Percentiles rank a stretch among this genome's conserved stretches.
Evolutionary conservation across 2,888 invertebrate species (phyloP).

Genomic region (Ormyrus rosae): DNA sequence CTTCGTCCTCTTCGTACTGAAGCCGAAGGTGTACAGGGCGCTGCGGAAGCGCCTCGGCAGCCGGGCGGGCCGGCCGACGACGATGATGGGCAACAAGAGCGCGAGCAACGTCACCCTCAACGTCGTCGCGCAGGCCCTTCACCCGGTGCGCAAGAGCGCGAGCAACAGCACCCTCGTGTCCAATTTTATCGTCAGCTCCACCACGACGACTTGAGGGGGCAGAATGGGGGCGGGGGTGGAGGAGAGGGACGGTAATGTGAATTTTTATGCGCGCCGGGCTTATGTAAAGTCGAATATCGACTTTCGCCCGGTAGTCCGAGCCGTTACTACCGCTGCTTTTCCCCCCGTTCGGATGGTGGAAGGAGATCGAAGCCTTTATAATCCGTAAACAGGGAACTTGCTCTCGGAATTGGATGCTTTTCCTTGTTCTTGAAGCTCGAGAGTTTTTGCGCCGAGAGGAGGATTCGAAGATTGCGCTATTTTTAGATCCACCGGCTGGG

Average conservation of each 20-base stretch:
- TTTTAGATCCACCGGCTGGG: too few relatives aligned
- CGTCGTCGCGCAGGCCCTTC: constrained; percentile 54
- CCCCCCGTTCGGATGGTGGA: background rate
- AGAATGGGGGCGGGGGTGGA: too few relatives aligned
- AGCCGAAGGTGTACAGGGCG: constrained; percentile 81
- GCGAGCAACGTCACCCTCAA: constrained; percentile 18
- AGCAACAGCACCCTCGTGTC: constrained; percentile 67
- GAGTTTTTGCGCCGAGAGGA: too few relatives aligned
- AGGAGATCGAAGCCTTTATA: constrained; percentile 3
- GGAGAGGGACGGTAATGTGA: background rate
- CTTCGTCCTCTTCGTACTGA: constrained; percentile 84
- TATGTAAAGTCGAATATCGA: constrained; percentile 9
- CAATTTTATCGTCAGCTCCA: constrained; percentile 28
- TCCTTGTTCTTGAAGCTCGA: background rate
- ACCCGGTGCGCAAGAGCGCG: constrained; percentile 61
- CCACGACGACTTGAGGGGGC: background rate
- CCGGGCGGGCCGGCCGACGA: background rate
- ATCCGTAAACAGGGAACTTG: constrained; percentile 13
- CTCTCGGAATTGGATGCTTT: background rate
- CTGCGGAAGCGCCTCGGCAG: constrained; percentile 78
- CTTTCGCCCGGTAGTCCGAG: background rate
- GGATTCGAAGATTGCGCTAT: too few relatives aligned
- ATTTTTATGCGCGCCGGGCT: constrained; percentile 1
- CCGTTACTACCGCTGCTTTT: background rate
- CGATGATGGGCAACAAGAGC: background rate